Evolutionary conservation across 2,888 invertebrate genomes (phyloP).

Genomic region (Elegia similella): DNA sequence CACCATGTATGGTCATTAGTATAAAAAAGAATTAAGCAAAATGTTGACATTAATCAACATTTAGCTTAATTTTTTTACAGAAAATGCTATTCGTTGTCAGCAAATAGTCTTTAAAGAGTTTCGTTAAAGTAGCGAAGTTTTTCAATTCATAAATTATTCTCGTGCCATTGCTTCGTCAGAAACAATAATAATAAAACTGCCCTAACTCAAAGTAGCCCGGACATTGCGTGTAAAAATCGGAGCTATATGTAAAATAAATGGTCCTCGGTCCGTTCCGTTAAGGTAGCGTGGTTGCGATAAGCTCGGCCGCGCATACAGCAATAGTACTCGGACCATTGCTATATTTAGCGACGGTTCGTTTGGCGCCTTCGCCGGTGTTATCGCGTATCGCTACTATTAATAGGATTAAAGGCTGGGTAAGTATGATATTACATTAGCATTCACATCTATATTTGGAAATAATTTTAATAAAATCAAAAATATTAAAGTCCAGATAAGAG

Average conservation of each 20-base stretch:
- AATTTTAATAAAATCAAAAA: too few species aligned
- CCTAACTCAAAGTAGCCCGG: not conserved
- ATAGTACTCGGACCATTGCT: conserved; percentile 52
- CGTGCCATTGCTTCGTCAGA: too few species aligned
- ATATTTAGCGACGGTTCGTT: conserved; percentile 68
- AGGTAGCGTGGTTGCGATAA: conserved; percentile 47
- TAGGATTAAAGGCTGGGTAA: conserved; percentile 11
- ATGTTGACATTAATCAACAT: too few species aligned
- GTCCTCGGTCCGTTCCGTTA: conserved; percentile 19
- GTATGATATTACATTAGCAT: not conserved
- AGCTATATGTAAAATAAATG: not conserved
- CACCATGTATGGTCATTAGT: too few species aligned
- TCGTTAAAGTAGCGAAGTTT: too few species aligned
- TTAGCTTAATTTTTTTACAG: too few species aligned
- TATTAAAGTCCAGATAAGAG: too few species aligned
- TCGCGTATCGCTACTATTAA: conserved; percentile 13
- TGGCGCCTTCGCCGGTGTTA: conserved; percentile 37
- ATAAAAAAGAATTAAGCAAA: too few species aligned
- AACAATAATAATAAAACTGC: not conserved
- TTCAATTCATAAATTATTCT: too few species aligned
- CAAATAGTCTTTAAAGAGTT: too few species aligned
- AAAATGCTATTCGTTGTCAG: too few species aligned
- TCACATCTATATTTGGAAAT: too few species aligned
- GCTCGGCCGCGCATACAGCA: conserved; percentile 60
- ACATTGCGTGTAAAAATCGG: not conserved